A percentile compares a stretch with the other conserved stretches of the same genome.
Conservation (phyloP, 1,140 invertebrate species). For the Hirudo medicinalis region DNA sequence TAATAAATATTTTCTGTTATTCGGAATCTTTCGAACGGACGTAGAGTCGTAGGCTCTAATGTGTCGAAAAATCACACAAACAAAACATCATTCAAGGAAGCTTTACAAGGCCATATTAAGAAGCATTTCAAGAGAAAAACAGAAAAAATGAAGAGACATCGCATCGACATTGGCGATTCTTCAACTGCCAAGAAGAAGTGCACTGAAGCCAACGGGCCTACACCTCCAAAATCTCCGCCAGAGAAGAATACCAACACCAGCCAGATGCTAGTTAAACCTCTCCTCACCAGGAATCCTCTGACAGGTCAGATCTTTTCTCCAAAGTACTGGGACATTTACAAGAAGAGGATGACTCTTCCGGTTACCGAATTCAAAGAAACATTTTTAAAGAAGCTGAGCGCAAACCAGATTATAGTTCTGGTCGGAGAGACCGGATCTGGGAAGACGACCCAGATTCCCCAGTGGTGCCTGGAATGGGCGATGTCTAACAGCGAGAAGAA, state of each 20-base stretch:
- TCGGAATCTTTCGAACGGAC: too few species aligned
- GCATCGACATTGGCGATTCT: conserved; percentile 34
- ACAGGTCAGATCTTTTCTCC: not conserved
- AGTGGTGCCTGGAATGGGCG: conserved; percentile 41
- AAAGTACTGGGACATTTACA: too few species aligned
- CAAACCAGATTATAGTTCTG: conserved; percentile 53
- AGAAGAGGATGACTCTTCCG: too few species aligned
- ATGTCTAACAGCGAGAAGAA: conserved; percentile 49
- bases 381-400: too few species aligned
- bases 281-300: not conserved
- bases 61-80: too few species aligned
- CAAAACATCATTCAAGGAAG: too few species aligned
- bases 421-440: conserved; percentile 92
- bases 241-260: too few species aligned
- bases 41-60: too few species aligned
- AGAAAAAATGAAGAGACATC: conserved; percentile 27
- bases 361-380: too few species aligned
- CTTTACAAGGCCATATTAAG: too few species aligned
- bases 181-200: conserved; percentile 28
- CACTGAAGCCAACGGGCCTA: not conserved
- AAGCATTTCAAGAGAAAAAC: too few species aligned
- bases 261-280: not conserved
- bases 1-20: too few species aligned
- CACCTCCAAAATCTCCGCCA: not conserved
- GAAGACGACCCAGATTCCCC: conserved; percentile 44